A percentile compares a stretch with the other conserved stretches of the same genome.
Conservation (phyloP, 2,888 invertebrate genomes). For the Erebia palarica region DNA sequence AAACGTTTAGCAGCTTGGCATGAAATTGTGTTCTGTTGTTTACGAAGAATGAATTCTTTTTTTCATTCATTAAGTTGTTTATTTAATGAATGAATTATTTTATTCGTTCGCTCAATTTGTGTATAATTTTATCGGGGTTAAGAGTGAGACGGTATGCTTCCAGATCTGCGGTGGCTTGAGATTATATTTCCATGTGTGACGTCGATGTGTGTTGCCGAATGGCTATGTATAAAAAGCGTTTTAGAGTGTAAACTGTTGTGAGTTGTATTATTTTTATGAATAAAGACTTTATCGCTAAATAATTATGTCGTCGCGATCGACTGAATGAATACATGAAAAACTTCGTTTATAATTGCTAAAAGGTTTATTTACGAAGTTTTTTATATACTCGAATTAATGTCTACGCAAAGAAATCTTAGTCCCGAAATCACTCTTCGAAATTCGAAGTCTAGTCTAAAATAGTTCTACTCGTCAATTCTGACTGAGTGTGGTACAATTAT, state of each 20-base stretch:
- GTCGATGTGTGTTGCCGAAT: constrained; percentile 12
- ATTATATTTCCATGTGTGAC: constrained; percentile 20
- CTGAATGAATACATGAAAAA: too few relatives aligned
- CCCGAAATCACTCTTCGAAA: too few relatives aligned
- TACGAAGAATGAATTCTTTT: neutral
- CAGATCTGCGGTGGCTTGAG: constrained; percentile 20
- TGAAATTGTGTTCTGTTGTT: neutral
- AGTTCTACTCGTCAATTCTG: too few relatives aligned
- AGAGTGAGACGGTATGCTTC: constrained; percentile 11
- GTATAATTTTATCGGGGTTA: neutral
- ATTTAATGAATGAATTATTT: neutral
- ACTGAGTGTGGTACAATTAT: too few relatives aligned
- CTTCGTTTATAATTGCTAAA: too few relatives aligned
- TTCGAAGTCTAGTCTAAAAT: too few relatives aligned
- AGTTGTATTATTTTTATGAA: neutral
- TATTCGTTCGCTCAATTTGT: constrained; percentile 5
- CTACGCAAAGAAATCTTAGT: too few relatives aligned
- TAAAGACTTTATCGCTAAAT: neutral
- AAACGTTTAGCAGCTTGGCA: neutral
- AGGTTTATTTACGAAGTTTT: too few relatives aligned
- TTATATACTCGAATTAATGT: too few relatives aligned
- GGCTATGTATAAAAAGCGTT: constrained; percentile 27
- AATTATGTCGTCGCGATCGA: too few relatives aligned
- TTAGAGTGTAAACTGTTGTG: constrained; percentile 1
- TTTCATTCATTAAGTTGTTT: neutral